Evolutionary conservation across 1,140 invertebrate species (phyloP).

Genomic region (Paralvinella palmiformis): DNA sequence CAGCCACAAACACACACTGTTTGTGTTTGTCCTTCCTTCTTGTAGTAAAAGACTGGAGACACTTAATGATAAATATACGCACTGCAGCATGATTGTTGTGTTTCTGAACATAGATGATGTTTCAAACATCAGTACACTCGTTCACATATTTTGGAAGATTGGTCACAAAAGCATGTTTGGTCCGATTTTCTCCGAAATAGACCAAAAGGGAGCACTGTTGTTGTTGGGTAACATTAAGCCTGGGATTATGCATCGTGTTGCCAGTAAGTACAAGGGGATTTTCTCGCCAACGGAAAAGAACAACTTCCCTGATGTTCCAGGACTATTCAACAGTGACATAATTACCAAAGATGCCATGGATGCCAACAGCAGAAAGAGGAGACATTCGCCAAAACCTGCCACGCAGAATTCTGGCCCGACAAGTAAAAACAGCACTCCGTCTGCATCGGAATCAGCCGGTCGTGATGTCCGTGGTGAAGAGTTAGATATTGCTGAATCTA

Average conservation of each 20-base stretch:
- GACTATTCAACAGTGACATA: too few species aligned
- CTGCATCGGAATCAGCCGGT: too few species aligned
- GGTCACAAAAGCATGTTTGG: conserved; percentile 15
- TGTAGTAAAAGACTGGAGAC: conserved; percentile 4
- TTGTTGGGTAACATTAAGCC: conserved; percentile 18
- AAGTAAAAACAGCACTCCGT: too few species aligned
- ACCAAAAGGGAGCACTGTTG: conserved; percentile 11
- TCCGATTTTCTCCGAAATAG: conserved; percentile 14
- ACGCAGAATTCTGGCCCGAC: too few species aligned
- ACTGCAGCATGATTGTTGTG: conserved; percentile 14
- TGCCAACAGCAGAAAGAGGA: too few species aligned
- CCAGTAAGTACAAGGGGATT: too few species aligned
- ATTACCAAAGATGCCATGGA: too few species aligned
- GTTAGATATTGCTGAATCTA: too few species aligned
- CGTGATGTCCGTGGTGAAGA: too few species aligned
- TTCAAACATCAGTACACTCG: conserved; percentile 9
- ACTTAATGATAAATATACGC: neutral
- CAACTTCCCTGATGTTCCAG: too few species aligned
- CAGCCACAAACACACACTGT: conserved; percentile 17
- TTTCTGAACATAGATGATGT: conserved; percentile 1
- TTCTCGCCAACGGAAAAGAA: too few species aligned
- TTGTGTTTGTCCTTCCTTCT: conserved; percentile 18
- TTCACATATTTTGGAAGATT: conserved; percentile 16
- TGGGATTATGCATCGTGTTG: conserved; percentile 1
- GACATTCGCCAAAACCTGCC: too few species aligned